Evolutionary conservation across 2,797 vertebrate species (phyloP), one percentile per base, ranked within the genome.

Genomic region (Tachyglossus aculeatus): DNA sequence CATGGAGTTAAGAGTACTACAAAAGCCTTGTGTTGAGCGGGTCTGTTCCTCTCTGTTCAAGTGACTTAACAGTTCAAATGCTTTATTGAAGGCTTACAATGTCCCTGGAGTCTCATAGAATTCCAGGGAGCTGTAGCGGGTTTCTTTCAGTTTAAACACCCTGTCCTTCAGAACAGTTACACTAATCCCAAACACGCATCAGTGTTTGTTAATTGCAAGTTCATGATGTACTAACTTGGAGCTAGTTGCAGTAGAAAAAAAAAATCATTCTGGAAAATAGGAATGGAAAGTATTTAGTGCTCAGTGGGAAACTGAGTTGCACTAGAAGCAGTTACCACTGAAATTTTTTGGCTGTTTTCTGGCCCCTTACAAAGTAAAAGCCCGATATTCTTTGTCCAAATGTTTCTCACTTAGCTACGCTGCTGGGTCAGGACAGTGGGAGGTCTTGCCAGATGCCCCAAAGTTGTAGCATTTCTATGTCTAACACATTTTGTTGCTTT

Each of bases 191-290:
- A 69, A 57, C 37, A 61, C 69, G 19, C 60, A 80, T 68, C 74
- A 83, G 80, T 77, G 74, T 59, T 84, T 73, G 78, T 86, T 81
- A 77, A 81, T 85, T 9, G 24, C 60, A 69, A 61, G 83, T 78
- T 84, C 74, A 73, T 22, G 68, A 60, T 65, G 78, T 74, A 58
- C 41, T 50, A 68, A 63, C 82, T 66, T 76, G 64, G 77, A 83
- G 66, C 64, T 51, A 72, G 74, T 52, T 61, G 40, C 70, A 27
- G 13, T 63, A 69, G 44, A 74, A 64, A 27, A 43, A 34, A 15
- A 25, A 34, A 58, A 52, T 70, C 60, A 43, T 32, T 33, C 41
- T 44, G 32, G 18, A 41, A 74, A 83, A 57, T 33, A 21, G 61
- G 58, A 43, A 70, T 53, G 74, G 66, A 58, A 75, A 82, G 62